phyloP scores from a whole-genome alignment of 2,113 vertebrate genomes.

The Vicugna pacos region DNA sequence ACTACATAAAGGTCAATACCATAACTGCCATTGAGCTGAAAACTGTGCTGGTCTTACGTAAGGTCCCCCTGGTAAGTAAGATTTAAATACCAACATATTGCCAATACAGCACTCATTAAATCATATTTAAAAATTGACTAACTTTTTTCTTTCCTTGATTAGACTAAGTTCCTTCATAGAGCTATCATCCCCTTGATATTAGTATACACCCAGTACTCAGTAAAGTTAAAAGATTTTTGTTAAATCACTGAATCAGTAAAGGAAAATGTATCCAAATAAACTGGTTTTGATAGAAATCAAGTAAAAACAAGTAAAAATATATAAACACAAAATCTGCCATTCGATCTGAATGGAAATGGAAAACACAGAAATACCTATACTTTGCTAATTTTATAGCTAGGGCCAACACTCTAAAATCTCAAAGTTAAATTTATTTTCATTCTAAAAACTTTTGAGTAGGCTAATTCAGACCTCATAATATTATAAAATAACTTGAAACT shows the following conservation, averaged over 20 bases:
- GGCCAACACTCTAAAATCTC: neutral
- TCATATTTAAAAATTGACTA: neutral
- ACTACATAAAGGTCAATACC: neutral
- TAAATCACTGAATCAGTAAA: neutral
- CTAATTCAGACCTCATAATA: neutral
- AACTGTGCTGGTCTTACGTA: neutral
- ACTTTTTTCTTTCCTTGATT: neutral
- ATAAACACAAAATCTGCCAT: neutral
- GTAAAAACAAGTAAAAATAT: neutral
- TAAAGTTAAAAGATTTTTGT: neutral
- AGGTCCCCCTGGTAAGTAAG: neutral
- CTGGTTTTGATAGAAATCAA: neutral
- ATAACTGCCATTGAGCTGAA: neutral
- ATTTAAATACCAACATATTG: neutral
- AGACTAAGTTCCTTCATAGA: neutral
- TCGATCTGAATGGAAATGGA: neutral
- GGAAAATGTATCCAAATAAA: neutral
- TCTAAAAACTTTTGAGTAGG: neutral
- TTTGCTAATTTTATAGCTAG: neutral
- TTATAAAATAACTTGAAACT: conserved; percentile 35
- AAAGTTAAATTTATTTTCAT: conserved; percentile 17
- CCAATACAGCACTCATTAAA: neutral
- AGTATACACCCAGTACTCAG: neutral
- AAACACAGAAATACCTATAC: neutral
- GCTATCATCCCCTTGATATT: neutral